Percentiles rank a stretch among this genome's conserved stretches.
Evolutionary conservation across 2,797 vertebrate genomes (phyloP).

Genomic region (Psittacula derbiana): DNA sequence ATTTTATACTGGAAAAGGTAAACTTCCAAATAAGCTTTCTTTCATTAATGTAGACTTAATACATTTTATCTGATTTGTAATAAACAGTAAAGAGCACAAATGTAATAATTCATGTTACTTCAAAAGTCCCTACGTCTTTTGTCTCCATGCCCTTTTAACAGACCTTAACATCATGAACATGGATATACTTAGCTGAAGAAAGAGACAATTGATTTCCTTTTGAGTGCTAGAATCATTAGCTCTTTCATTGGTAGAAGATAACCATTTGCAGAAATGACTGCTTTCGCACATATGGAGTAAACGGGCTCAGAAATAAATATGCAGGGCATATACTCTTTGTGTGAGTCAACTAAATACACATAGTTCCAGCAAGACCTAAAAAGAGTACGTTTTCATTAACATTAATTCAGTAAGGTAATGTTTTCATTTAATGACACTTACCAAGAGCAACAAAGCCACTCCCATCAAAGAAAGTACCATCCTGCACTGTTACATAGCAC

Average conservation of each 20-base stretch:
- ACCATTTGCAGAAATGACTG: background rate
- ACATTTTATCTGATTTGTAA: background rate
- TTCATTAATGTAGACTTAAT: background rate
- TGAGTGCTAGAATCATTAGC: background rate
- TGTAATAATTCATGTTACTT: background rate
- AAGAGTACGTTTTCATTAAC: background rate
- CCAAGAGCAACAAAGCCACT: slow-evolving; percentile 87
- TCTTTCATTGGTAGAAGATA: background rate
- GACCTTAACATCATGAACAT: background rate
- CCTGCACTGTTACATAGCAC: slow-evolving; percentile 83
- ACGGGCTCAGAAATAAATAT: background rate
- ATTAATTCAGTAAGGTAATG: background rate
- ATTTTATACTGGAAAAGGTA: background rate
- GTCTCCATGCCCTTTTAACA: background rate
- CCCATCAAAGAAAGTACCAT: slow-evolving; percentile 90
- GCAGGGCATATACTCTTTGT: background rate
- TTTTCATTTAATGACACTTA: slow-evolving; percentile 60
- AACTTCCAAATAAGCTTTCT: background rate
- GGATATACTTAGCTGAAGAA: background rate
- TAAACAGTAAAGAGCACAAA: background rate
- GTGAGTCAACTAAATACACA: background rate
- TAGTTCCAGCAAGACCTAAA: background rate
- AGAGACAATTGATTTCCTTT: background rate
- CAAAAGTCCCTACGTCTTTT: background rate
- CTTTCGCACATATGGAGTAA: background rate